Base-by-base conservation (phyloP, 1,140 invertebrate species). In the Danaus melanippus region DNA sequence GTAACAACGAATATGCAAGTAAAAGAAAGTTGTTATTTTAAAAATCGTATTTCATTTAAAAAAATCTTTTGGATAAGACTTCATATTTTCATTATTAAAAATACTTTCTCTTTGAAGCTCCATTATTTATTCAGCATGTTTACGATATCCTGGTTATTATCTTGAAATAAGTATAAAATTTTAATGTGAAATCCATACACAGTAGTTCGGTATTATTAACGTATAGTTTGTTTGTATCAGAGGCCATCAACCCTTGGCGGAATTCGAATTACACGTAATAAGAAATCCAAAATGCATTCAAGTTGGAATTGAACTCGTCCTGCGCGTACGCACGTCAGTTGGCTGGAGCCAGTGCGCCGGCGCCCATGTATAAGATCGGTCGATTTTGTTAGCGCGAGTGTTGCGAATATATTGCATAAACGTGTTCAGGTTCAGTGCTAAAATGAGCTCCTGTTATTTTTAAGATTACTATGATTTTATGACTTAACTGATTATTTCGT, bases 251-350 rank as follows among this genome's bases (percentile, higher is more conserved):
- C 69, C 69, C 67, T 62, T 59, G 48, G 45, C 60, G 64, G 62
- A 69, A 76, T 71, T 66, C 63, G 41, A 69, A 73, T 68, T 68
- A 76, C 56, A 58, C 62, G 67, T 68, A 76, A 74, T 71, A 76
- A 72, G 61, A 72, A 56, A 57, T 62, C 58, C 52, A 56, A 74
- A 71, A 68, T 71, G 67, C 68, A 71, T 71, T 66, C 61, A 74
- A 71, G 71, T 73, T 74, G 63, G 67, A 75, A 73, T 75, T 73
- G 73, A 74, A 66, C 60, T 65, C 57, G 74, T 74, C 70, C 70
- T 68, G 70, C 60, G 63, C 66, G 62, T 58, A 55, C 64, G 57
- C 50, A 61, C 61, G 67, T 50, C 56, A 15, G 21, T 21, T 40
- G 39, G 3, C 41, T 50, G 39, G 44, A 56, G 50, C 57, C 73